Evolutionary conservation across 2,888 invertebrate genomes (phyloP), one percentile per base, ranked within the genome.

Genomic region (Siphonodentalium dalli): DNA sequence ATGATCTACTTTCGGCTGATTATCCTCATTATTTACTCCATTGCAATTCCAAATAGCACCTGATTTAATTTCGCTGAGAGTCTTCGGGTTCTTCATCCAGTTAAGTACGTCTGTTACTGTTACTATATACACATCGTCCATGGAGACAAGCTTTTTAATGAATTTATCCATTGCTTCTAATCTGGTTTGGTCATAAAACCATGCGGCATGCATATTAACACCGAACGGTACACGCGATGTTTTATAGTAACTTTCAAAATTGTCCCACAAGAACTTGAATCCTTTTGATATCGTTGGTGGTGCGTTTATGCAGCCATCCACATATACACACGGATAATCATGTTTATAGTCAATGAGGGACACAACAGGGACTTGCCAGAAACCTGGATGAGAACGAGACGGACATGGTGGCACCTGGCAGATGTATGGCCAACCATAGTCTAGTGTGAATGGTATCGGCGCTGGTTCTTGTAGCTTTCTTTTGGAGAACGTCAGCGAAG

Each of bases 141-240:
- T 65, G 13, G 66, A 63, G 0, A 65, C 54, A 24, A 77, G 58
- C 13, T 66, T 61, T 23, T 69, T 57, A 4, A 75, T 68, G 56
- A 77, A 77, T 24, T 72, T 57, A 38, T 73, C 69, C 72, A 77
- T 70, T 11, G 74, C 77, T 26, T 71, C 73, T 8, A 77, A 48
- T 29, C 74, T 62, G 40, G 66, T 65, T 1, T 65, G 63, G 9
- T 67, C 70, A 46, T 68, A 69, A 49, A 75, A 71, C 73, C 73
- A 93, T 0, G 88, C 87, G 0, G 92, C 87, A 78, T 90, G 91
- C 60, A 94, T 87, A 75, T 91, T 90, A 21, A 94, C 83, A 3
- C 93, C 92, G 60, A 88, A 87, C 0, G 93, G 94, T 0, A 93
- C 92, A 54, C 73, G 54, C 71, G 86, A 88, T 11, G 85, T 84